These are phyloP conservation scores for Mimas tiliae DNA, from an alignment of 2,888 invertebrate genomes.

Conservation along the genomic window DNA sequence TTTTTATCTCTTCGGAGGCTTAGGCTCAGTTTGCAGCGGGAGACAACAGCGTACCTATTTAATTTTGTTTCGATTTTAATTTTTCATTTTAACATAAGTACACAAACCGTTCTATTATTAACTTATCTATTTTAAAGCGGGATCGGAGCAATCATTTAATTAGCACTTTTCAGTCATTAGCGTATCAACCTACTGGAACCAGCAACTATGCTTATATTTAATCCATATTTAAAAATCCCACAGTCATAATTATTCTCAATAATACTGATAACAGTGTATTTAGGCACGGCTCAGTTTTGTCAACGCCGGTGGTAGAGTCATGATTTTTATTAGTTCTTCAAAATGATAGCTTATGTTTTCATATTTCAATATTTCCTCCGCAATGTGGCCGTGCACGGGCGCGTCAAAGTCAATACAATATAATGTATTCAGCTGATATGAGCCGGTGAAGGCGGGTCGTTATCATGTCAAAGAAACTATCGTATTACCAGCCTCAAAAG, in stretches of 20 bases:
- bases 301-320: not conserved
- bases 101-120: conserved; percentile 31
- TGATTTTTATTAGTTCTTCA: conserved; percentile 7
- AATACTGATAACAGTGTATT: too few species aligned
- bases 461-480: conserved; percentile 84
- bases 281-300: too few species aligned
- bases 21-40: conserved; percentile 59
- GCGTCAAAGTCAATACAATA: conserved; percentile 64
- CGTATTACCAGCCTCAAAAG: conserved; percentile 78
- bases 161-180: not conserved
- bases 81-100: conserved; percentile 45
- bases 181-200: too few species aligned
- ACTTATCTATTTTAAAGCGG: conserved; percentile 8
- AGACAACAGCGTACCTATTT: conserved; percentile 50
- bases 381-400: conserved; percentile 40
- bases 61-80: conserved; percentile 47
- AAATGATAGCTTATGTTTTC: conserved; percentile 1
- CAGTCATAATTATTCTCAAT: too few species aligned
- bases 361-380: conserved; percentile 61
- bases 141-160: not conserved
- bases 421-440: conserved; percentile 76
- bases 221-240: too few species aligned
- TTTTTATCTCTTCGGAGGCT: conserved; percentile 71
- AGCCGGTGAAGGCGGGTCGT: conserved; percentile 67
- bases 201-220: too few species aligned